Conservation (phyloP, 2,888 invertebrate genomes). For the Melanostoma scalare region DNA sequence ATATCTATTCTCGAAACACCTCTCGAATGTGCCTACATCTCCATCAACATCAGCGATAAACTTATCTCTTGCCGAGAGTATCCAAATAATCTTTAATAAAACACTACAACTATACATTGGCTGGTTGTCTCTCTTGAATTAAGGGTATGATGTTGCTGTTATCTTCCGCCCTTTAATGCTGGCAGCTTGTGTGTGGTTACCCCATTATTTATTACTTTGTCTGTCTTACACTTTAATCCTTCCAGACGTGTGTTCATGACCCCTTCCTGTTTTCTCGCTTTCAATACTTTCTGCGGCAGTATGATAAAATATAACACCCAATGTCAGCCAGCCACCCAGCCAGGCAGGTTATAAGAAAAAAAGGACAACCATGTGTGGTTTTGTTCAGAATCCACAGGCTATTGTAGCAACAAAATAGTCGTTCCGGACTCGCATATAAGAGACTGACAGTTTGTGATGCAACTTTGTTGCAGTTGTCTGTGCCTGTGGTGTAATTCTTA, state of each 20-base stretch:
- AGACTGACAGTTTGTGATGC: conserved; percentile 34
- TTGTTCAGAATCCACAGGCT: conserved; percentile 47
- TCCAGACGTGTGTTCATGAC: conserved; percentile 8
- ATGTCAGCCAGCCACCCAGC: neutral
- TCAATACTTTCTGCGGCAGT: conserved; percentile 38
- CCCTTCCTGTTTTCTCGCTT: conserved; percentile 2
- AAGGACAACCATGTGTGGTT: conserved; percentile 31
- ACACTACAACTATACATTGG: conserved; percentile 42
- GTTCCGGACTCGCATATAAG: neutral
- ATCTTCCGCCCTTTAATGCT: neutral
- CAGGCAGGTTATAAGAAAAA: conserved; percentile 8
- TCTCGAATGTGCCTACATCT: conserved; percentile 27
- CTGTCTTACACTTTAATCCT: conserved; percentile 45
- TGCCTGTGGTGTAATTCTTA: conserved; percentile 40
- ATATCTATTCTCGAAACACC: conserved; percentile 23
- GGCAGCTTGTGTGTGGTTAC: conserved; percentile 33
- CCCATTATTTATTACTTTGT: conserved; percentile 54
- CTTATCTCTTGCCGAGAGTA: conserved; percentile 52
- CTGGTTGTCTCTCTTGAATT: conserved; percentile 13
- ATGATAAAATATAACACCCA: conserved; percentile 39
- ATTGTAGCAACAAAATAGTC: conserved; percentile 12
- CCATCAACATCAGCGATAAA: conserved; percentile 41
- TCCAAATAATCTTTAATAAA: conserved; percentile 67
- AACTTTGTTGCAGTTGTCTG: conserved; percentile 38
- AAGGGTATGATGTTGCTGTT: neutral